These are phyloP conservation scores for Tragelaphus imberbis DNA, from an alignment of 2,113 vertebrate genomes.

Conservation along the genomic window DNA sequence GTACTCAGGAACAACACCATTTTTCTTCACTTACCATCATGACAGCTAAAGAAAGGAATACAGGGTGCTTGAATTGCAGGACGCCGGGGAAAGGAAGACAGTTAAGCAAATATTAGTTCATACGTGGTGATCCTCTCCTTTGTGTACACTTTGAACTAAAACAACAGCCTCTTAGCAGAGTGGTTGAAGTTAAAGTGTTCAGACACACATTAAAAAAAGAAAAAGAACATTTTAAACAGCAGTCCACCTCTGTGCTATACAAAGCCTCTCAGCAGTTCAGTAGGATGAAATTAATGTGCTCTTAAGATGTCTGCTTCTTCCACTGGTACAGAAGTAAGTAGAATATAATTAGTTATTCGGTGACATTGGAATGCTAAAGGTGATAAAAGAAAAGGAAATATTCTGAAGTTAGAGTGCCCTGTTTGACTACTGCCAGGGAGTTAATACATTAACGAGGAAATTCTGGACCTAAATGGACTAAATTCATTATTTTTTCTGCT, in stretches of 20 bases:
- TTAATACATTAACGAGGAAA: constrained; percentile 63
- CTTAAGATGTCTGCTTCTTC: constrained; percentile 3
- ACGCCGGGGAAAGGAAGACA: neutral
- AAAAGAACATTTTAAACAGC: neutral
- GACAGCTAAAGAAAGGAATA: neutral
- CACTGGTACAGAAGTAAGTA: constrained; percentile 45
- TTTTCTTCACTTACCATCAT: constrained; percentile 2
- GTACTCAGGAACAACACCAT: neutral
- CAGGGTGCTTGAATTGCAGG: neutral
- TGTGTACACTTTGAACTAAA: constrained; percentile 43
- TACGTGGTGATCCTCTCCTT: neutral
- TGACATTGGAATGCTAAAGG: constrained; percentile 56
- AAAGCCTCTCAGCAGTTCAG: neutral
- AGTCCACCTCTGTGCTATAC: neutral
- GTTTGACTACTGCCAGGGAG: constrained; percentile 32
- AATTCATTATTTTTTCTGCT: constrained; percentile 53
- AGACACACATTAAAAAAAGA: constrained; percentile 25
- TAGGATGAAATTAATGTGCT: neutral
- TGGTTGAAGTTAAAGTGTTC: constrained; percentile 37
- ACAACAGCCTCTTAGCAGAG: constrained; percentile 59
- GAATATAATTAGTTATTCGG: constrained; percentile 20
- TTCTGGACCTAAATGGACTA: constrained; percentile 38
- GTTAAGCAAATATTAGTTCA: constrained; percentile 50
- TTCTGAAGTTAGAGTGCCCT: neutral
- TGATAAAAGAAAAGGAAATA: constrained; percentile 68